phyloP scores from a whole-genome alignment of 2,797 vertebrate species.

The Streptopelia turtur region DNA sequence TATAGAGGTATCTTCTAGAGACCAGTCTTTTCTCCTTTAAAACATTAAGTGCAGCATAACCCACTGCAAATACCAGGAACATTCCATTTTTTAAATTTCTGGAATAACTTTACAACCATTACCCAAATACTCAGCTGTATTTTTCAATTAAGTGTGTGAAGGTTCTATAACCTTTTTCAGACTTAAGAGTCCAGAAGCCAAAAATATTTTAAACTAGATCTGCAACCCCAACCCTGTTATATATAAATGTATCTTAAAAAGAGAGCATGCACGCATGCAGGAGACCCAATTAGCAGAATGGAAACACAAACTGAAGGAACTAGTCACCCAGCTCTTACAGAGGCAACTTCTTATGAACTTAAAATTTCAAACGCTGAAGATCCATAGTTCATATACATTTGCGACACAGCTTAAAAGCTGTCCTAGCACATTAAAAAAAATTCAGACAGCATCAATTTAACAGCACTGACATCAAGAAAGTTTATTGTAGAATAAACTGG shows the following conservation, averaged over 20 bases:
- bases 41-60: not conserved
- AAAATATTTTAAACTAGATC: not conserved
- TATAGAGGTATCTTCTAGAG: not conserved
- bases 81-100: not conserved
- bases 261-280: not conserved
- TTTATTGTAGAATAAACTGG: not conserved
- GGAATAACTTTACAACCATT: not conserved
- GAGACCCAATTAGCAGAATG: not conserved
- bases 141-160: not conserved
- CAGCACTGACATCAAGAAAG: not conserved
- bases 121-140: not conserved
- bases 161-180: not conserved
- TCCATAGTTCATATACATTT: not conserved
- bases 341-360: not conserved
- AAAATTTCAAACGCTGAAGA: not conserved
- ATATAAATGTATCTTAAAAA: not conserved
- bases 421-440: not conserved
- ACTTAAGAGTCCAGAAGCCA: not conserved
- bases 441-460: not conserved
- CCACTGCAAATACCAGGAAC: not conserved
- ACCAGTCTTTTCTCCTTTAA: not conserved
- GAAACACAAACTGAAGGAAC: not conserved
- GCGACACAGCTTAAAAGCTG: not conserved
- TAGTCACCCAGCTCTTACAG: not conserved
- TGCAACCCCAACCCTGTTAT: not conserved